Evolutionary conservation across 2,113 vertebrate species (phyloP), one percentile per base, ranked within the genome.

Genomic region (Pedetes capensis): DNA sequence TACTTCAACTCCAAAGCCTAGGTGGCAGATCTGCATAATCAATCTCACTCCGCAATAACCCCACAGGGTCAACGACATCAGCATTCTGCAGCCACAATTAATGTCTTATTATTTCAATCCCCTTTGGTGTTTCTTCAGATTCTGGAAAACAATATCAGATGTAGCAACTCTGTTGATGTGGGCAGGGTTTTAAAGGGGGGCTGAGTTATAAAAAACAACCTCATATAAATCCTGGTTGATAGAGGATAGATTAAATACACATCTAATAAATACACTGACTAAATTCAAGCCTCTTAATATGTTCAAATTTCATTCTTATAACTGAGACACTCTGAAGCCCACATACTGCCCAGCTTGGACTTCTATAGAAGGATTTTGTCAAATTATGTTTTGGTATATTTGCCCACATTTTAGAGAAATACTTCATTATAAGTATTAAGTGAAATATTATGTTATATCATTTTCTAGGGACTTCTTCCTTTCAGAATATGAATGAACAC

Each of bases 11-110:
- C 94, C 78, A 66, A 78, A 89, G 91, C 95, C 87, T 66, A 18
- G 63, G 92, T 91, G 76, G 82, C 91, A 89, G 49, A 93, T 95
- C 57, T 84, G 82, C 97, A 95, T 97, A 95, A 97, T 97, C 96
- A 96, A 96, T 96, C 95, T 95, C 71, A 44, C 75, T 95, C 91
- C 71, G 78, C 92, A 89, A 87, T 95, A 97, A 95, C 84, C 90
- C 92, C 1, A 0, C 92, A 90, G 92, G 90, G 92, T 96, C 93
- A 96, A 68, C 81, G 66, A 75, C 74, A 88, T 13, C 0, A 49
- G 78, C 75, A 88, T 91, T 71, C 96, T 66, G 80, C 34, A 57
- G 78, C 64, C 0, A 0, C 80, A 89, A 97, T 95, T 91, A 92
- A 80, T 83, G 91, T 76, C 91, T 93, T 75, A 88, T 95, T 96